Conservation (phyloP, 2,113 vertebrate genomes). For the Dromiciops gliroides region DNA sequence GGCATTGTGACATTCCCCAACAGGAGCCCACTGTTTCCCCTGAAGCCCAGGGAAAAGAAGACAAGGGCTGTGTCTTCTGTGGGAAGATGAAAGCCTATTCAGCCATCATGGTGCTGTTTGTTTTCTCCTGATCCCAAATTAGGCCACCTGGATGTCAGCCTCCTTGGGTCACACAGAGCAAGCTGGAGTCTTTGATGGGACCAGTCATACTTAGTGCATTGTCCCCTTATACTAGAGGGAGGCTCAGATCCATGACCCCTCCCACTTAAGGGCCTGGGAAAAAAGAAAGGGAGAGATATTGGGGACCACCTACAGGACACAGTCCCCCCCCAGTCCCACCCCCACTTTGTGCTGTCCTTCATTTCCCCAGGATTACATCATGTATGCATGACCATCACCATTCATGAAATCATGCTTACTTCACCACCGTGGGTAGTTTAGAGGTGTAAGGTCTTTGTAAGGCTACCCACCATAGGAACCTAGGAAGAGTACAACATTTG, state of each 20-base stretch:
- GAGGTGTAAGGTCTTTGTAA: neutral
- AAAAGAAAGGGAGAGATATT: neutral
- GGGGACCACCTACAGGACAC: neutral
- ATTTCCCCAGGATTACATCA: neutral
- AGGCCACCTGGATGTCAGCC: slow-evolving; percentile 25
- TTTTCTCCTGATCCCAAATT: neutral
- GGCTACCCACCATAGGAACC: neutral
- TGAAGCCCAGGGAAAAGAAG: neutral
- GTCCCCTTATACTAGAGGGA: neutral
- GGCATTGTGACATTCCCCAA: neutral
- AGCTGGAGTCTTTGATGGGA: slow-evolving; percentile 63
- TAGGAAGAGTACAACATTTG: neutral
- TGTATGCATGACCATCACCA: neutral
- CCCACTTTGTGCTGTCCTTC: neutral
- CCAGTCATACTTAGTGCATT: slow-evolving; percentile 52
- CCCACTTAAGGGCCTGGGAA: slow-evolving; percentile 42
- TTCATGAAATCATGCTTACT: neutral
- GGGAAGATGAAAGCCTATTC: slow-evolving; percentile 70
- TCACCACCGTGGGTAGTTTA: neutral
- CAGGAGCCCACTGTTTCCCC: slow-evolving; percentile 32
- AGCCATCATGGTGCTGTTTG: neutral
- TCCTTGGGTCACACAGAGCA: neutral
- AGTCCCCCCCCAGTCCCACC: too few relatives aligned
- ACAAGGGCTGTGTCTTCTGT: neutral
- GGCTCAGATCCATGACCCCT: slow-evolving; percentile 41